Evolutionary conservation across 2,113 vertebrate species (phyloP).

Genomic region (Rhea americana): DNA sequence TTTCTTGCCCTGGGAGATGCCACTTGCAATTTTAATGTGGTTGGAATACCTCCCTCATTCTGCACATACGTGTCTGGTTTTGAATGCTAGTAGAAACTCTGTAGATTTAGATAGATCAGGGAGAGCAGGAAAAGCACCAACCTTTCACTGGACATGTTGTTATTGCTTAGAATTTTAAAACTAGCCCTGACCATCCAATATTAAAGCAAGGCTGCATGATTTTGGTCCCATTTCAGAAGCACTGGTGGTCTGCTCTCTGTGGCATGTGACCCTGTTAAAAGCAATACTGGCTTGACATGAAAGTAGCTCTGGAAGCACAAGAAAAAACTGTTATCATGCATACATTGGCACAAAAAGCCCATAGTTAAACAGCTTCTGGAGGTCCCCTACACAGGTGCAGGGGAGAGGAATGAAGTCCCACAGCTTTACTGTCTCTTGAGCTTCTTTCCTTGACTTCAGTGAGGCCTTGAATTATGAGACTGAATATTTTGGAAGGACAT

Average conservation of each 20-base stretch:
- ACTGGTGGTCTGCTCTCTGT: neutral
- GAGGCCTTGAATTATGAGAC: neutral
- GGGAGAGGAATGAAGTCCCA: neutral
- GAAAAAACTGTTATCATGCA: fast-evolving
- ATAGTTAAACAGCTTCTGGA: neutral
- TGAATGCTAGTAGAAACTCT: neutral
- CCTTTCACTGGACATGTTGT: neutral
- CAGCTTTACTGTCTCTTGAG: neutral
- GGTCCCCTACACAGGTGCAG: neutral
- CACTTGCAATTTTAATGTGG: neutral
- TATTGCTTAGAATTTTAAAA: neutral
- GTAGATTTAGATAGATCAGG: neutral
- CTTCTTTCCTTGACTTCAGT: neutral
- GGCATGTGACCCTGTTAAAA: neutral
- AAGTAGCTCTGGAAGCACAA: neutral
- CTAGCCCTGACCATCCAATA: neutral
- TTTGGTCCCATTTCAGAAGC: neutral
- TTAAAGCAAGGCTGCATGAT: neutral
- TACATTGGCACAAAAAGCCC: neutral
- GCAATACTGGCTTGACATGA: neutral
- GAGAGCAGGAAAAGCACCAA: neutral
- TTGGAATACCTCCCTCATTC: neutral
- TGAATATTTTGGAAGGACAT: neutral
- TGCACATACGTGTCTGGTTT: neutral
- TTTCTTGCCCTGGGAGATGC: neutral